phyloP scores from a whole-genome alignment of 2,797 vertebrate genomes.

The Spinus pinus region DNA sequence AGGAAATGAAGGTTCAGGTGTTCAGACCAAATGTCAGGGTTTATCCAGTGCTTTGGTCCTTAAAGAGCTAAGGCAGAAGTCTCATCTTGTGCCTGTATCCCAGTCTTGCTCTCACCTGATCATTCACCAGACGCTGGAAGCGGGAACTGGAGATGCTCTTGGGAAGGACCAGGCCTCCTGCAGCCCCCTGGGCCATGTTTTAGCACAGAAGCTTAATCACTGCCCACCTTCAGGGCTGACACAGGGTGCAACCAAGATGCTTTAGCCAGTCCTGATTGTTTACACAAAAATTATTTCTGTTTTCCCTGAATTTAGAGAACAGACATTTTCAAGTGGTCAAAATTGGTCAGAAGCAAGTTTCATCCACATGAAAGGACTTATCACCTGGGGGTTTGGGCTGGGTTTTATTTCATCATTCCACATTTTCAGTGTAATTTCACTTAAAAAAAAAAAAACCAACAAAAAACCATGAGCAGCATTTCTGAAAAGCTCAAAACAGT shows the following conservation, averaged over 20 bases:
- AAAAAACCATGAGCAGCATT: background rate
- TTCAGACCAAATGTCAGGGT: background rate
- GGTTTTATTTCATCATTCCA: background rate
- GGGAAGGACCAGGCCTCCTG: background rate
- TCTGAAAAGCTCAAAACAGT: background rate
- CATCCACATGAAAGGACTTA: background rate
- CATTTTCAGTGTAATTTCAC: background rate
- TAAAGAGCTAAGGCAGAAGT: background rate
- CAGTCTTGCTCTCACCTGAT: background rate
- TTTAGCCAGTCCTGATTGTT: background rate
- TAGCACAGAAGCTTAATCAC: rapidly evolving
- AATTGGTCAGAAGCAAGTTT: background rate
- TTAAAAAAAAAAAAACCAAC: background rate
- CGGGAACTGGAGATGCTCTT: background rate
- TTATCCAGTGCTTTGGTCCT: background rate
- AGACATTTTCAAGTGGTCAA: background rate
- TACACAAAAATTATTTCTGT: background rate
- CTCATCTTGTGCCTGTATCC: background rate
- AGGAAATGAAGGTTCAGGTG: background rate
- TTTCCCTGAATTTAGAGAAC: background rate
- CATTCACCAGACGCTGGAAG: rapidly evolving
- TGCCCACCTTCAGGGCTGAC: background rate
- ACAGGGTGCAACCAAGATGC: background rate
- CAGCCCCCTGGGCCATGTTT: rapidly evolving
- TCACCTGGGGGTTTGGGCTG: background rate